Conservation (phyloP, 2,888 invertebrate genomes). For the Diloba caeruleocephala region DNA sequence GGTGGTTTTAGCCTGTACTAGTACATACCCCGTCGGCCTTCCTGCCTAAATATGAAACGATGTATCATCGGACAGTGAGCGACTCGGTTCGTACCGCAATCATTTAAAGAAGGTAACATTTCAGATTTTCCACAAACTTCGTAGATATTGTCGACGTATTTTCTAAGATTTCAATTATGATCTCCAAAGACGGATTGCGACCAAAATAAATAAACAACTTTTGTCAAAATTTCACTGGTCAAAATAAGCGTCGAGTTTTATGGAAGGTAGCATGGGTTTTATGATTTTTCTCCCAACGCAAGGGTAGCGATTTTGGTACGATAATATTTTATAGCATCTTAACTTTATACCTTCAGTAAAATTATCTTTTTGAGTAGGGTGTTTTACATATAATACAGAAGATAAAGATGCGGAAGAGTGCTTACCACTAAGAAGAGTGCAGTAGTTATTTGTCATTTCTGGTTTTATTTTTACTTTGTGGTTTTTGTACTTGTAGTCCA, state of each 20-base stretch:
- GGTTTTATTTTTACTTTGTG: no score
- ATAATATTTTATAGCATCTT: constrained; percentile 42
- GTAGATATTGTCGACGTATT: constrained; percentile 28
- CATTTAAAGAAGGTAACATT: constrained; percentile 14
- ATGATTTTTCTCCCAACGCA: constrained; percentile 20
- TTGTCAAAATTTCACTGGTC: constrained; percentile 13
- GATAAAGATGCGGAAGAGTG: constrained; percentile 1
- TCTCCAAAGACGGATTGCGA: constrained; percentile 38
- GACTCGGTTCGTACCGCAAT: no score
- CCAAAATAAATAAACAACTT: constrained; percentile 45
- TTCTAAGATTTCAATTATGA: constrained; percentile 58
- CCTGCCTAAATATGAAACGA: no score
- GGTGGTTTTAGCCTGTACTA: no score
- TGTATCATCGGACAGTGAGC: no score
- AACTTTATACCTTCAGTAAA: constrained; percentile 14
- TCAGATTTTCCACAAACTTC: constrained; percentile 17
- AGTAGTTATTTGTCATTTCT: no score
- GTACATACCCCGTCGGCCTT: no score
- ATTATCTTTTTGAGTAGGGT: constrained; percentile 6
- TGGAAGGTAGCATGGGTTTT: constrained; percentile 15
- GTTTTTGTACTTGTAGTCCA: no score
- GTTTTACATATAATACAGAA: constrained; percentile 10
- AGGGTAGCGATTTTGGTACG: constrained; percentile 10
- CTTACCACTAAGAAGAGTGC: neutral
- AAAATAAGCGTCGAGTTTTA: constrained; percentile 30